Conservation (phyloP, 1,140 invertebrate genomes). For the Heliconius himera region DNA sequence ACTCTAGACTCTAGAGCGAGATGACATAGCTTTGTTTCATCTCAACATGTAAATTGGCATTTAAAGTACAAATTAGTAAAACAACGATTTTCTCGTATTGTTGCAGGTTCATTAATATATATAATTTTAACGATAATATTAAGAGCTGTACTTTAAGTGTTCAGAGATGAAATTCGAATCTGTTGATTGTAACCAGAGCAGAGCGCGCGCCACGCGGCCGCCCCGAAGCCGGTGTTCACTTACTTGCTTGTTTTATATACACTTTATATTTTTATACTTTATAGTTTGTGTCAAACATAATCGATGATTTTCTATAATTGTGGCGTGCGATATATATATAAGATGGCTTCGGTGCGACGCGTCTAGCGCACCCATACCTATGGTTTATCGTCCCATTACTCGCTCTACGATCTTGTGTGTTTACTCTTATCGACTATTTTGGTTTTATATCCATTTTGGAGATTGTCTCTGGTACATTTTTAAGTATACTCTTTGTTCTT, state of each 20-base stretch:
- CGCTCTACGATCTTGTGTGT: slow-evolving; percentile 15
- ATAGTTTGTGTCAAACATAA: not conserved
- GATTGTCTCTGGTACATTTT: not conserved
- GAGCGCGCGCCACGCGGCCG: slow-evolving; percentile 48
- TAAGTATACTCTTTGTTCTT: slow-evolving; percentile 5
- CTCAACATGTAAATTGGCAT: slow-evolving; percentile 80
- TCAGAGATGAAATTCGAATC: slow-evolving; percentile 75
- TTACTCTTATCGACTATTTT: not conserved
- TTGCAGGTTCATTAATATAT: slow-evolving; percentile 80
- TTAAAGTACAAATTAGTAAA: slow-evolving; percentile 82
- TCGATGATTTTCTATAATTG: not conserved
- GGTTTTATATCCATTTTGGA: not conserved
- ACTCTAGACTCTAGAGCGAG: slow-evolving; percentile 64
- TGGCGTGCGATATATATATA: slow-evolving; percentile 17
- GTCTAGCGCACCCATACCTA: slow-evolving; percentile 37
- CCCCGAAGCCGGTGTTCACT: slow-evolving; percentile 43
- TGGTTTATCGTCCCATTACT: slow-evolving; percentile 50
- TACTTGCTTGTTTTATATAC: slow-evolving; percentile 38
- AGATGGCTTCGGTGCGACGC: slow-evolving; percentile 47
- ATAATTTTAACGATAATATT: slow-evolving; percentile 78
- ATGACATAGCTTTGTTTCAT: slow-evolving; percentile 74
- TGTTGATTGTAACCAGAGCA: slow-evolving; percentile 73
- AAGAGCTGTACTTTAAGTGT: slow-evolving; percentile 82
- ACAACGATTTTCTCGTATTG: slow-evolving; percentile 81
- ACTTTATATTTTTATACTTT: slow-evolving; percentile 57